Evolutionary conservation across 2,797 vertebrate species (phyloP), one percentile per base, ranked within the genome.

Genomic region (Hoplostethus atlanticus): DNA sequence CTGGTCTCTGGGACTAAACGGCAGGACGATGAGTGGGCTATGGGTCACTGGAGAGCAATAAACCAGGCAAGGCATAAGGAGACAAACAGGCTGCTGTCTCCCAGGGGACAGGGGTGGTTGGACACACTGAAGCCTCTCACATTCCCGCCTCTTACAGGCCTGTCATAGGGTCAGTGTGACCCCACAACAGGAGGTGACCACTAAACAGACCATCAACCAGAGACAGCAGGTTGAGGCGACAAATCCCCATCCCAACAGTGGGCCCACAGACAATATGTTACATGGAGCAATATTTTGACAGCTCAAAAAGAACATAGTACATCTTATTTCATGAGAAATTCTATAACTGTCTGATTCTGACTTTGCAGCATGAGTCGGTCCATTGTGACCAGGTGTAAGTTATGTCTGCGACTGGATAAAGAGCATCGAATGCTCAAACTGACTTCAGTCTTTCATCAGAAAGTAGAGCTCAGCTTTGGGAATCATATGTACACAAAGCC

Each of bases 161-260:
- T 77, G 76, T 77, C 83, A 76, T 56, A 61, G 63, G 46, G 17
- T 68, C 68, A 51, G 79, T 65, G 66, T 85, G 86, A 84, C 82
- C 87, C 73, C 71, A 15, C 69, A 62, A 80, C 81, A 76, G 59
- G 79, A 80, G 86, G 85, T 87, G 81, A 65, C 51, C 57, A 56
- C 78, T 84, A 88, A 91, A 84, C 76, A 92, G 75, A 79, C 89
- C 85, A 91, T 91, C 91, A 91, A 78, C 89, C 73, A 80, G 85
- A 84, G 76, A 83, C 83, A 73, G 75, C 72, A 73, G 76, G 65
- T 74, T 52, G 77, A 88, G 87, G 83, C 87, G 83, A 89, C 80
- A 89, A 73, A 80, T 84, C 74, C 84, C 79, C 80, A 69, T 79
- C 80, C 78, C 86, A 55, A 77, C 68, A 30, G 58, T 65, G 71